These are phyloP conservation scores for Trematocara unimaculatum DNA, from an alignment of 2,113 vertebrate species.

Conservation along the genomic window DNA sequence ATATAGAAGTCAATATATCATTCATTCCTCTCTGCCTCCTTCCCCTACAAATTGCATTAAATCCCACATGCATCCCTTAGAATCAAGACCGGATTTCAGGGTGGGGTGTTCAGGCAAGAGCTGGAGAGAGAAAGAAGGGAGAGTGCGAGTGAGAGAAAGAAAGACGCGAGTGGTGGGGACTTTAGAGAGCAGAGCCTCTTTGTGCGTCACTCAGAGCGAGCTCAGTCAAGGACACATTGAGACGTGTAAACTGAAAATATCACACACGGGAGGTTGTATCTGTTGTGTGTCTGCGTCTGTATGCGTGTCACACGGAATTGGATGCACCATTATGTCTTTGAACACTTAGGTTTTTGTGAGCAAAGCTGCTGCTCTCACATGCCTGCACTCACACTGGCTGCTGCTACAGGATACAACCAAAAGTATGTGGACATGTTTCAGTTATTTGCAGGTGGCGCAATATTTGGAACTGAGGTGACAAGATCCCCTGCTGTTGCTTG, in stretches of 20 bases:
- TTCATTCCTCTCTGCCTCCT: conserved; percentile 55
- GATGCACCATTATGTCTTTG: not conserved
- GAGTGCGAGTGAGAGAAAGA: not conserved
- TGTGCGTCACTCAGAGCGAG: conserved; percentile 34
- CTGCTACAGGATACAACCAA: not conserved
- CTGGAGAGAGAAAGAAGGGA: not conserved
- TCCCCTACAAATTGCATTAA: conserved; percentile 62
- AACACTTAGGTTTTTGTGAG: not conserved
- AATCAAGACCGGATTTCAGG: conserved; percentile 26
- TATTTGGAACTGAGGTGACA: not conserved
- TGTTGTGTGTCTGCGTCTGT: not conserved
- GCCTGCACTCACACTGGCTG: not conserved
- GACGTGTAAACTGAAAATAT: conserved; percentile 40
- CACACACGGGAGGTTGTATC: conserved; percentile 6
- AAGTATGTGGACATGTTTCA: not conserved
- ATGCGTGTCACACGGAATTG: not conserved
- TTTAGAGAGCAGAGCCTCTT: conserved; percentile 16
- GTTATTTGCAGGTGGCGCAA: not conserved
- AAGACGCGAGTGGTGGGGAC: not conserved
- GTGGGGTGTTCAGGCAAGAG: not conserved
- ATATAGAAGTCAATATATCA: conserved; percentile 68
- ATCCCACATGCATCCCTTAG: conserved; percentile 48
- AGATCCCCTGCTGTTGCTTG: not conserved
- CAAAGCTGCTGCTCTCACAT: not conserved
- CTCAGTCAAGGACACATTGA: conserved; percentile 46